Evolutionary conservation across 2,113 vertebrate genomes (phyloP).

Genomic region (Datnioides undecimradiatus): DNA sequence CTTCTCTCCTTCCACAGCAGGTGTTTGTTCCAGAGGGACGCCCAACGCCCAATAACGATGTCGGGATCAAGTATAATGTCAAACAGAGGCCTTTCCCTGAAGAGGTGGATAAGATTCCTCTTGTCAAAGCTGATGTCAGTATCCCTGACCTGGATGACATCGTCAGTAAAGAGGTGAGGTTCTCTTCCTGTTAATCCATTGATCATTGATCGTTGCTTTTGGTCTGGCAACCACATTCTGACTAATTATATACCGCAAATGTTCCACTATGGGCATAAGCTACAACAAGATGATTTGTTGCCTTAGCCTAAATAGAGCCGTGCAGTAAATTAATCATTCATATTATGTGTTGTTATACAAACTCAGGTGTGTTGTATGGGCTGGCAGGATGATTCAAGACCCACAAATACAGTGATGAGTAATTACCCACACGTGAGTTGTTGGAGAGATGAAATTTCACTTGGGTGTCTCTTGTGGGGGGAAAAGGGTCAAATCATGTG

Average conservation of each 20-base stretch:
- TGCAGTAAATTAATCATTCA: neutral
- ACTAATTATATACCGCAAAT: neutral
- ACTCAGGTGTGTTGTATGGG: conserved; percentile 74
- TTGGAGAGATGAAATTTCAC: conserved; percentile 30
- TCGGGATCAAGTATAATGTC: conserved; percentile 91
- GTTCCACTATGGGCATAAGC: neutral
- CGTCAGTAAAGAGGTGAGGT: conserved; percentile 92
- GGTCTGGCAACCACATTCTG: neutral
- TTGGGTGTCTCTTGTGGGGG: conserved; percentile 38
- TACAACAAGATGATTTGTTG: neutral
- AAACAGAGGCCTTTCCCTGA: conserved; percentile 96
- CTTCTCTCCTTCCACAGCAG: conserved; percentile 79
- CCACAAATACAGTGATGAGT: conserved; percentile 59
- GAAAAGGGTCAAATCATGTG: conserved; percentile 27
- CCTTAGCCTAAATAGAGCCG: neutral
- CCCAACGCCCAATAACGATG: conserved; percentile 90
- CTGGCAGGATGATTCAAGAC: conserved; percentile 70
- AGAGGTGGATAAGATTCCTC: conserved; percentile 97
- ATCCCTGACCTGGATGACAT: conserved; percentile 98
- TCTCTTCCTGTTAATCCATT: neutral
- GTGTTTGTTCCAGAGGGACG: conserved; percentile 93
- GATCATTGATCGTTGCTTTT: neutral
- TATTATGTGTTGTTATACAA: conserved; percentile 55
- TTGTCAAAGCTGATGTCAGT: conserved; percentile 96
- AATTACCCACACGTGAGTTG: conserved; percentile 68